Evolutionary conservation across 2,888 invertebrate species (phyloP), one percentile per base, ranked within the genome.

Genomic region (Eupeodes luniger): DNA sequence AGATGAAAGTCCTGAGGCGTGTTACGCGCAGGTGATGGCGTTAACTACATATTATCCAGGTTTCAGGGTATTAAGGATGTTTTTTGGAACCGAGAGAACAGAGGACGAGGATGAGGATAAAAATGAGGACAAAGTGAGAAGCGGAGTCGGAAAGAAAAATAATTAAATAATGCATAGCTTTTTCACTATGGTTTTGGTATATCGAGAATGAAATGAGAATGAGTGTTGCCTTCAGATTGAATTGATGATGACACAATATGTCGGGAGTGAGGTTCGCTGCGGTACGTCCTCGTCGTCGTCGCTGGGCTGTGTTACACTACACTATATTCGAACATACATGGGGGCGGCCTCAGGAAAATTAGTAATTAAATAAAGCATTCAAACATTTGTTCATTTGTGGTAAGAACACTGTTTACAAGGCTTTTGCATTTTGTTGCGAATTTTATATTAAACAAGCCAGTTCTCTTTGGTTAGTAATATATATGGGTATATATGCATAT

Each of bases 161-260:
- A 87, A 87, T 87, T 84, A 87, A 80, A 87, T 81, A 87, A 81
- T 83, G 62, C 70, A 87, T 74, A 70, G 64, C 69, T 51, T 57
- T 77, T 69, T 44, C 47, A 53, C 69, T 44, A 40, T 34, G 49
- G 57, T 10, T 27, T 27, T 47, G 66, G 27, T 27, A 27, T 27
- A 27, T 27, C 14, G n/a, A 7, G 12, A 12, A 3, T 44, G 2
- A 6, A n/a, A 44, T 69, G 7, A 44, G 3, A 27, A 51, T 14
- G 61, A 44, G 69, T 61, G 51, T 69, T 69, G 61, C 53, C 69
- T 53, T 53, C n/a, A 49, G 81, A 81, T 82, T 86, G 79, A 82
- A 76, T 53, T 67, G 47, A 53, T 55, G 57, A 62, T 70, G 66
- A 27, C 49, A 66, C 51, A 49, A 72, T 47, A 57, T 72, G 72